phyloP scores from a whole-genome alignment of 2,113 vertebrate species.

The Cairina moschata region DNA sequence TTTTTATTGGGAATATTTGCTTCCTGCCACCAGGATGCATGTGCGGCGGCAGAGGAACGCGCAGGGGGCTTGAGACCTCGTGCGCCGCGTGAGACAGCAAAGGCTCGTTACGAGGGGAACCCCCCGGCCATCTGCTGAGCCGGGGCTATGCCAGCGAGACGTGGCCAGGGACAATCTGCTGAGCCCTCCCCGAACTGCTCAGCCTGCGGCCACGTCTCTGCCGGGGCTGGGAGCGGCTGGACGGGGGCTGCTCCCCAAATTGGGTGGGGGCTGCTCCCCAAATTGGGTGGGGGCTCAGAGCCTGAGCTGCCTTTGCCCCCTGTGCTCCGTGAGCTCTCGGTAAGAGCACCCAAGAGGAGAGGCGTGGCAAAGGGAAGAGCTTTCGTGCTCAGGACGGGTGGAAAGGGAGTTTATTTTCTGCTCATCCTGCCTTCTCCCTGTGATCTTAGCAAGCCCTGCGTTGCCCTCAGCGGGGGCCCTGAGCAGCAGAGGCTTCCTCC shows the following conservation, averaged over 20 bases:
- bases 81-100: neutral
- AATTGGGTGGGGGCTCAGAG: neutral
- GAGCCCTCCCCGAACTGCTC: neutral
- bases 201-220: neutral
- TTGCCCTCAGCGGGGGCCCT: neutral
- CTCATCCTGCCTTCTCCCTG: neutral
- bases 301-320: neutral
- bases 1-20: conserved; percentile 68
- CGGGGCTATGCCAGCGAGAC: neutral
- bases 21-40: conserved; percentile 55
- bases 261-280: neutral
- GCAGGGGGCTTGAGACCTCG: neutral
- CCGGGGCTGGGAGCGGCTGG: neutral
- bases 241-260: neutral
- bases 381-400: neutral
- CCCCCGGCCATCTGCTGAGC: neutral
- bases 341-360: neutral
- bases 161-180: neutral
- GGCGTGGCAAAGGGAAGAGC: neutral
- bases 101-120: neutral
- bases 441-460: neutral
- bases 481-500: neutral
- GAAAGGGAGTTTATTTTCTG: neutral
- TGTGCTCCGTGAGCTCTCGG: fast-evolving
- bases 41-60: neutral